These are phyloP conservation scores for Theodoxus fluviatilis DNA, from an alignment of 2,888 invertebrate genomes.

Conservation along the genomic window DNA sequence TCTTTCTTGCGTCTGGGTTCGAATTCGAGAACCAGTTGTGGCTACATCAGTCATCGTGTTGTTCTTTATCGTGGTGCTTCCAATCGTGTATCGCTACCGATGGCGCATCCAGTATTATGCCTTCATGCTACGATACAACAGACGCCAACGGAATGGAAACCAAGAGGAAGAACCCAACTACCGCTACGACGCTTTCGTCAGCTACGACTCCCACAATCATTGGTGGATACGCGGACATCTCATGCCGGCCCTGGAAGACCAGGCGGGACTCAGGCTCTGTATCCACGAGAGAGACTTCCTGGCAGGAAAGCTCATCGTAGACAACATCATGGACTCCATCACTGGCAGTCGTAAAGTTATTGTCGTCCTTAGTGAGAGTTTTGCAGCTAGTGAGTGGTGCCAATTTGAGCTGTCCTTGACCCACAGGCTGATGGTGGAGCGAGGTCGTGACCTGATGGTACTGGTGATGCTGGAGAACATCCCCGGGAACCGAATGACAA, in stretches of 20 bases:
- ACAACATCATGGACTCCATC: conserved; percentile 77
- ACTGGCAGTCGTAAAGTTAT: conserved; percentile 74
- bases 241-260: conserved; percentile 72
- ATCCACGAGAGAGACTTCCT: conserved; percentile 77
- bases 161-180: conserved; percentile 32
- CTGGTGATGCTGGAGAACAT: conserved; percentile 75
- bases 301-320: conserved; percentile 75
- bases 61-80: conserved; percentile 21
- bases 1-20: conserved; percentile 3
- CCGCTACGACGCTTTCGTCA: conserved; percentile 75
- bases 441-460: conserved; percentile 72
- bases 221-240: conserved; percentile 74
- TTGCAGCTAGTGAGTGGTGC: conserved; percentile 77
- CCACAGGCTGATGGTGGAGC: conserved; percentile 68
- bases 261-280: conserved; percentile 68
- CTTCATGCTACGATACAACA: conserved; percentile 44
- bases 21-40: background rate
- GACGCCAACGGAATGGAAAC: conserved; percentile 16
- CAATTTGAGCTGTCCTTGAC: conserved; percentile 78
- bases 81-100: conserved; percentile 68
- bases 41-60: conserved; percentile 29
- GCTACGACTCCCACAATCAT: conserved; percentile 74
- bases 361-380: conserved; percentile 73
- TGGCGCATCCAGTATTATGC: conserved; percentile 70
- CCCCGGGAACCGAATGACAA: conserved; percentile 71